These are phyloP conservation scores for Progne subis DNA, from an alignment of 2,113 vertebrate species.

Conservation along the genomic window DNA sequence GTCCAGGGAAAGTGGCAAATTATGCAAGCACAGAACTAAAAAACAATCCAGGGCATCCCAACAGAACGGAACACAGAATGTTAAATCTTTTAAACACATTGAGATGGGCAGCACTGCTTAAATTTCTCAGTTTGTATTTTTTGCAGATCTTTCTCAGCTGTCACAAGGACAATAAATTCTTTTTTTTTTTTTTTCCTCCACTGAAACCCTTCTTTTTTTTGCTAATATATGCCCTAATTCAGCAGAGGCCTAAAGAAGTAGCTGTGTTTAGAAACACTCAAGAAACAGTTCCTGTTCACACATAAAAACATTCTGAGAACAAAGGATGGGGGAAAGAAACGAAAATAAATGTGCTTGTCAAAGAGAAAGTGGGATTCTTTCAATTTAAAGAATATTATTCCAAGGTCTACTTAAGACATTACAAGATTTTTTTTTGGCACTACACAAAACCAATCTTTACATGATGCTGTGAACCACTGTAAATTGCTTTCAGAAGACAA, in stretches of 20 bases:
- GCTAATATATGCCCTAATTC: not conserved
- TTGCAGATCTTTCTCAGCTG: not conserved
- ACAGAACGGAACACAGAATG: not conserved
- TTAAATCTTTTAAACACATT: not conserved
- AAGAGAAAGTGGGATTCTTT: not conserved
- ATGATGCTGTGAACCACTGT: not conserved
- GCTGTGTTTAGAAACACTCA: not conserved
- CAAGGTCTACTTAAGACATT: not conserved
- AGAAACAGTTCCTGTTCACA: not conserved
- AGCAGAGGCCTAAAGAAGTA: not conserved
- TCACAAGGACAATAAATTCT: not conserved
- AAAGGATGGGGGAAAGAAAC: not conserved
- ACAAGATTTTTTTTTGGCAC: not conserved
- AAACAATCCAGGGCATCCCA: not conserved
- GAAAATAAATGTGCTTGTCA: not conserved
- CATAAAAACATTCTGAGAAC: not conserved
- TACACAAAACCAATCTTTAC: not conserved
- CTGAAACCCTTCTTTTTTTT: not conserved
- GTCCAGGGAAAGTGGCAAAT: not conserved
- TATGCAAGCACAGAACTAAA: not conserved
- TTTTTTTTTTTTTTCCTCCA: not conserved
- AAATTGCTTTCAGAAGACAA: not conserved
- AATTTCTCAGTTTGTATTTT: not conserved
- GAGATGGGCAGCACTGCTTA: not conserved
- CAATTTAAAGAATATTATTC: not conserved